Base-by-base conservation (phyloP, 1,140 invertebrate genomes). In the Plutomurus gul region DNA sequence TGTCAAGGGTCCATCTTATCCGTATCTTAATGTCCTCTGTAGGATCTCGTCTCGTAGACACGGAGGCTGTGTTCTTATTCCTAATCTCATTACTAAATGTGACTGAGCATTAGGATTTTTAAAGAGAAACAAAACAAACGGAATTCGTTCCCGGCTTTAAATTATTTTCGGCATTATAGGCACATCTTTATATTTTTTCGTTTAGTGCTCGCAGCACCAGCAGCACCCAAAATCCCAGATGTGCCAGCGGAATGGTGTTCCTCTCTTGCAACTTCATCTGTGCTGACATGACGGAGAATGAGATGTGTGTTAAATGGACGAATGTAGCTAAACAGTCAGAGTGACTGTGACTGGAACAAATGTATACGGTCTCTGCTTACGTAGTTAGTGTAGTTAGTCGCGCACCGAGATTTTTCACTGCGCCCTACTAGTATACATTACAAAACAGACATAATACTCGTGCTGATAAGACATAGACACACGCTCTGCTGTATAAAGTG, bases 81-180 rank as follows among this genome's bases (percentile, higher is more conserved):
- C 56, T 36, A 30, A 65, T 36, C 56, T 65, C 13, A n/a, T n/a
- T n/a, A n/a, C 56, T 65, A 65, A 65, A 65, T 65, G 56, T 25
- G 39, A n/a, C n/a, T 11, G 56, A 36, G 27, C 56, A 65, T 65
- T 65, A 65, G 36, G 56, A 65, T 65, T 65, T 60, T 65, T 65
- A 65, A 65, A 65, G 25, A 30, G 56, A 65, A 65, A 65, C 56
- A 65, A 65, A 65, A 65, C 56, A 65, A 65, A 65, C 56, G 25
- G 56, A 65, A 33, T 65, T 65, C 56, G 27, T 65, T 65, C 56
- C n/a, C 27, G 22, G 56, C 56, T 65, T 36, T 65, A 65, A 65
- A 33, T 65, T 65, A 65, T 65, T 65, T 65, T 65, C 56, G 56
- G 36, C 56, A 65, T n/a, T n/a, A n/a, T 27, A 33, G 56, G 36